Conservation (phyloP, 2,888 invertebrate genomes). For the Philhelius pedissequus region DNA sequence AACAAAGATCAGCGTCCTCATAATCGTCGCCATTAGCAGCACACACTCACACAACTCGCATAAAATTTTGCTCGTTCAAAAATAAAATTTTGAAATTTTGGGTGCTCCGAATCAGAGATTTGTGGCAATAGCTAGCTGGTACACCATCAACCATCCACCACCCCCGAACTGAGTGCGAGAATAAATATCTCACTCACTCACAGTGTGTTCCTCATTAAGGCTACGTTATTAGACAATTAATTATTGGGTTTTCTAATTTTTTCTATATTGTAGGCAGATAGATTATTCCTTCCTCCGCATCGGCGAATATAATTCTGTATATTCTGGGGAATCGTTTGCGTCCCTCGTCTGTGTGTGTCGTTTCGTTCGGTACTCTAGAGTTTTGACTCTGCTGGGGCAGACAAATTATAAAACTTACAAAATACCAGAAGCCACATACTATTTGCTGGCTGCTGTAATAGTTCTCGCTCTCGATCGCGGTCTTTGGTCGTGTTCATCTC, state of each 20-base stretch:
- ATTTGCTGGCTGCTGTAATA: not conserved
- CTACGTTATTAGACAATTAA: constrained; percentile 33
- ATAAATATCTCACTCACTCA: constrained; percentile 50
- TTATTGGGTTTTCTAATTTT: constrained; percentile 21
- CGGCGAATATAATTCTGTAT: not conserved
- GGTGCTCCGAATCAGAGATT: not conserved
- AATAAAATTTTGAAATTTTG: constrained; percentile 32
- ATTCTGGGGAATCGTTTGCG: not conserved
- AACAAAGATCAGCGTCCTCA: constrained; percentile 34
- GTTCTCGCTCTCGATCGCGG: constrained; percentile 23
- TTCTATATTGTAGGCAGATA: constrained; percentile 26
- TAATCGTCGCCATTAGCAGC: constrained; percentile 47
- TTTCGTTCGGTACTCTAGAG: not conserved
- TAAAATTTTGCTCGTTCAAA: constrained; percentile 35
- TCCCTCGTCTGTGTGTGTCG: not conserved
- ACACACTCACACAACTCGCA: constrained; percentile 30
- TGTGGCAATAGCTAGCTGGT: not conserved
- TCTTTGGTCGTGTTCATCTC: constrained; percentile 28
- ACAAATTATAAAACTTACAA: not conserved
- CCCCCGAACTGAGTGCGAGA: constrained; percentile 21
- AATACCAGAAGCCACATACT: not conserved
- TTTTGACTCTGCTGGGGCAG: not conserved
- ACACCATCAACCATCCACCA: not conserved
- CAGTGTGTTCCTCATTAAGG: constrained; percentile 26
- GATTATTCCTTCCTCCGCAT: not conserved